phyloP scores from a whole-genome alignment of 2,113 vertebrate genomes.

The Syngnathoides biaculeatus region DNA sequence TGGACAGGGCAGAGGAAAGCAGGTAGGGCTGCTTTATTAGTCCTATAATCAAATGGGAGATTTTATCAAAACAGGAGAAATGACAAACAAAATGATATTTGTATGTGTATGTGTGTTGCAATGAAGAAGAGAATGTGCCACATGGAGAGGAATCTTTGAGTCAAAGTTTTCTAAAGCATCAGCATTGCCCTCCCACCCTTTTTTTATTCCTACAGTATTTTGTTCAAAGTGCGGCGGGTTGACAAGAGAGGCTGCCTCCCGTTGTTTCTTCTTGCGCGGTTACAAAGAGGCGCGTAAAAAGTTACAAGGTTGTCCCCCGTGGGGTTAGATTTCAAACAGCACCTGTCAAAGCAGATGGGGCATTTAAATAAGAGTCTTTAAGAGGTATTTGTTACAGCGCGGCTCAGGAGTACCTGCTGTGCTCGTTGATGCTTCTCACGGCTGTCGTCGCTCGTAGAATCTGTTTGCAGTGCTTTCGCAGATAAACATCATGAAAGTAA shows the following conservation, averaged over 20 bases:
- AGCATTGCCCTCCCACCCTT: slow-evolving; percentile 19
- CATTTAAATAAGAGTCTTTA: slow-evolving; percentile 74
- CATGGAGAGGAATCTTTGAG: slow-evolving; percentile 62
- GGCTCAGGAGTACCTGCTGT: slow-evolving; percentile 74
- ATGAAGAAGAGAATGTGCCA: slow-evolving; percentile 30
- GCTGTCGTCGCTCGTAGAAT: slow-evolving; percentile 66
- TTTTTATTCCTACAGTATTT: slow-evolving; percentile 40
- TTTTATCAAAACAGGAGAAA: slow-evolving; percentile 47
- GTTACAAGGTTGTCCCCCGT: slow-evolving; percentile 75
- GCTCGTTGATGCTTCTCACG: slow-evolving; percentile 69
- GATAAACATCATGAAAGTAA: slow-evolving; percentile 64
- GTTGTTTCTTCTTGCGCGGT: slow-evolving; percentile 60
- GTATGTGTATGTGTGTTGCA: slow-evolving; percentile 8
- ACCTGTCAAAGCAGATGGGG: slow-evolving; percentile 82
- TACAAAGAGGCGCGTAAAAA: slow-evolving; percentile 74
- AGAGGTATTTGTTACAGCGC: slow-evolving; percentile 74
- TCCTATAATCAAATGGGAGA: slow-evolving; percentile 28
- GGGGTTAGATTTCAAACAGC: slow-evolving; percentile 75
- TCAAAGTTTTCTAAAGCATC: slow-evolving; percentile 63
- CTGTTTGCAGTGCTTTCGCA: slow-evolving; percentile 66
- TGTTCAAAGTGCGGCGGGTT: slow-evolving; percentile 59
- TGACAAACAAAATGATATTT: slow-evolving; percentile 37
- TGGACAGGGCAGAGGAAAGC: slow-evolving; percentile 49
- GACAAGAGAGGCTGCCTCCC: slow-evolving; percentile 64
- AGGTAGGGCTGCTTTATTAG: slow-evolving; percentile 62